A percentile compares a stretch with the other conserved stretches of the same genome.
Evolutionary conservation across 2,888 invertebrate species (phyloP).

Genomic region (Leptura quadrifasciata): DNA sequence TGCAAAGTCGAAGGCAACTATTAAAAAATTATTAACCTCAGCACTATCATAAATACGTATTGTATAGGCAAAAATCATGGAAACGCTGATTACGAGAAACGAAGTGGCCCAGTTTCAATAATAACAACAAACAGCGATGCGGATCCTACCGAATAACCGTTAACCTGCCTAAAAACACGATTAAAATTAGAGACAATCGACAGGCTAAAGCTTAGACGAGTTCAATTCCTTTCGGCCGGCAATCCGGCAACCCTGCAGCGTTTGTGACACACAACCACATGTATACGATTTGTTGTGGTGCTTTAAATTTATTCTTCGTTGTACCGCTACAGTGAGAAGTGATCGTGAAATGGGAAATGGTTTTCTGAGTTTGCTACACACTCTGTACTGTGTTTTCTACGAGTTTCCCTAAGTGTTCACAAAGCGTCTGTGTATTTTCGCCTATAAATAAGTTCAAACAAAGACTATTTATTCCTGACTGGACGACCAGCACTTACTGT

Average conservation of each 20-base stretch:
- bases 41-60: no score
- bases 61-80: no score
- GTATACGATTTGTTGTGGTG: slow-evolving; percentile 29
- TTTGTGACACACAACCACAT: neutral
- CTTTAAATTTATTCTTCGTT: slow-evolving; percentile 6
- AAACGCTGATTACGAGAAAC: no score
- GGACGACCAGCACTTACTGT: neutral
- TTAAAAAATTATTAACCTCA: no score
- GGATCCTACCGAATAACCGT: no score
- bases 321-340: neutral
- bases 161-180: no score
- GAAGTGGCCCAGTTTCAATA: no score
- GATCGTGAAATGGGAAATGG: slow-evolving; percentile 35
- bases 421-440: neutral
- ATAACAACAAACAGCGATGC: no score
- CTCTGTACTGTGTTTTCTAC: slow-evolving; percentile 34
- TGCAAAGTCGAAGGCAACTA: no score
- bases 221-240: neutral
- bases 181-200: no score
- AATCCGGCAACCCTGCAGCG: slow-evolving; percentile 18
- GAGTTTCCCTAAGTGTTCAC: slow-evolving; percentile 15
- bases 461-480: neutral
- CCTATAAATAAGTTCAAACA: neutral
- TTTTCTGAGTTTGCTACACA: slow-evolving; percentile 17
- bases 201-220: no score